phyloP scores from a whole-genome alignment of 2,888 invertebrate species.

The Caradrina clavipalpis region DNA sequence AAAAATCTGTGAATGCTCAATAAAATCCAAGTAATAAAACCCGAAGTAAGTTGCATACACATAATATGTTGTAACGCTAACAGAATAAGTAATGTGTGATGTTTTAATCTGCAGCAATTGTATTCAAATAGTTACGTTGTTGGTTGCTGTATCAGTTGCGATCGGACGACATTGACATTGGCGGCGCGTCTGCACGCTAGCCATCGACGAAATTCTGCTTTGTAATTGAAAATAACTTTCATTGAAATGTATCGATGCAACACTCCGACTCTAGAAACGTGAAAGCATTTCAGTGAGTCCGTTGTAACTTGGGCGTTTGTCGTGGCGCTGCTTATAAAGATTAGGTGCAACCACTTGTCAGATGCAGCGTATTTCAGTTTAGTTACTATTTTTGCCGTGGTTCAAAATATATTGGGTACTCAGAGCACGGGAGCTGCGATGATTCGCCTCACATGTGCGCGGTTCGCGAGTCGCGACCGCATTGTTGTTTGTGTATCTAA shows the following conservation, averaged over 20 bases:
- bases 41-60: slow-evolving; percentile 40
- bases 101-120: slow-evolving; percentile 63
- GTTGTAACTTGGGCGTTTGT: slow-evolving; percentile 21
- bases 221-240: slow-evolving; percentile 85
- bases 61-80: slow-evolving; percentile 39
- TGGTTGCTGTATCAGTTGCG: slow-evolving; percentile 51
- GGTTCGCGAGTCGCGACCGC: slow-evolving; percentile 28
- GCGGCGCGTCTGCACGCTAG: slow-evolving; percentile 80
- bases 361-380: slow-evolving; percentile 9
- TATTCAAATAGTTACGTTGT: slow-evolving; percentile 62
- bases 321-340: slow-evolving; percentile 14
- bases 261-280: slow-evolving; percentile 47
- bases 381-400: background rate
- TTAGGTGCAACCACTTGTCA: background rate
- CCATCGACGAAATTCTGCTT: slow-evolving; percentile 74
- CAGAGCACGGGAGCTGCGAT: slow-evolving; percentile 7
- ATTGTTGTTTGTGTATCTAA: slow-evolving; percentile 2
- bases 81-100: slow-evolving; percentile 53
- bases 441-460: slow-evolving; percentile 6
- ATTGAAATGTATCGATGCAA: slow-evolving; percentile 72
- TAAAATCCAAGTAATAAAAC: slow-evolving; percentile 43
- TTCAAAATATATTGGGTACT: slow-evolving; percentile 20
- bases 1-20: slow-evolving; percentile 46
- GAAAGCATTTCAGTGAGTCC: slow-evolving; percentile 65
- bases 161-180: slow-evolving; percentile 81